Conservation (phyloP, 2,113 vertebrate genomes). For the Corydoras sp. region DNA sequence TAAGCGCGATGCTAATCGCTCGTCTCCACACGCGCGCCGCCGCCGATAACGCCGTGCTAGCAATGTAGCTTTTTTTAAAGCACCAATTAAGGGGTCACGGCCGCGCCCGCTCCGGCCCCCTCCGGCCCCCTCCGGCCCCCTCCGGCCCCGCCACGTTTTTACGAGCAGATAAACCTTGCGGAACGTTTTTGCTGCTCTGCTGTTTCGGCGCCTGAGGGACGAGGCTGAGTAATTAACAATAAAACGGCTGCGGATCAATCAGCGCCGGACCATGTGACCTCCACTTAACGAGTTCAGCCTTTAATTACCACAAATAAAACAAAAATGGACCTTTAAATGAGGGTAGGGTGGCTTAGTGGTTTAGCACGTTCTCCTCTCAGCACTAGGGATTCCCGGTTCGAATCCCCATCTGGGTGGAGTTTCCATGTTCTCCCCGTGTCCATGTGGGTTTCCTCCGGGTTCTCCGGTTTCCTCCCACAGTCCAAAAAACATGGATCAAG, state of each 20-base stretch:
- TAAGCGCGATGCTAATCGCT: constrained; percentile 4
- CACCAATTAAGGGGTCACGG: constrained; percentile 38
- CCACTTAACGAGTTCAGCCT: constrained; percentile 20
- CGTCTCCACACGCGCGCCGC: constrained; percentile 8
- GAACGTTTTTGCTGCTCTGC: constrained; percentile 24
- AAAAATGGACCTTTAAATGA: not conserved
- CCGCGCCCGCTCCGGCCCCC: constrained; percentile 20
- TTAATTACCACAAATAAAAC: not conserved
- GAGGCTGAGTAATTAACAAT: constrained; percentile 46
- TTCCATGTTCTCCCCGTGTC: too few species aligned
- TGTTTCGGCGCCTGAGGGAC: constrained; percentile 29
- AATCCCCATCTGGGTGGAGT: too few species aligned
- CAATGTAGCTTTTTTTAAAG: constrained; percentile 26
- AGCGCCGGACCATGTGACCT: constrained; percentile 34
- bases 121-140: constrained; percentile 3
- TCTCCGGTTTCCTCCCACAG: too few species aligned
- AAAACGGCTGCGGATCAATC: constrained; percentile 47
- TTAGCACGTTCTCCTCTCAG: too few species aligned
- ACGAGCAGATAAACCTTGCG: constrained; percentile 42
- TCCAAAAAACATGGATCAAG: too few species aligned
- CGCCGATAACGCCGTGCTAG: constrained; percentile 22
- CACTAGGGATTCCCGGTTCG: too few species aligned
- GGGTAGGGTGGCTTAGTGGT: too few species aligned
- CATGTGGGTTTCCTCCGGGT: too few species aligned
- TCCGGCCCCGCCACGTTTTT: constrained; percentile 29